Evolutionary conservation across 2,113 vertebrate species (phyloP).

Genomic region (Pachycephala philippinensis): DNA sequence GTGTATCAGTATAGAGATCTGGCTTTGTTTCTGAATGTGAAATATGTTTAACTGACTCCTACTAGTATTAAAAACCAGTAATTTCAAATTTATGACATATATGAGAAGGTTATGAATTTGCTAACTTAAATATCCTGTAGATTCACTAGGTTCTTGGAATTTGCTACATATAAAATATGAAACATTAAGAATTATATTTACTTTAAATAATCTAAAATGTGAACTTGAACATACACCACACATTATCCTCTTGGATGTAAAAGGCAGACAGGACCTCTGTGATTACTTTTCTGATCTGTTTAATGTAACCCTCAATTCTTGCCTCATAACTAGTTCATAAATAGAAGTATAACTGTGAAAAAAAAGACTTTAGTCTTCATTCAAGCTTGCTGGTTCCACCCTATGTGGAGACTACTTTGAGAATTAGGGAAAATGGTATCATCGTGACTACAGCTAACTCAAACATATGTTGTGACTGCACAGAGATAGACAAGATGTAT

Average conservation of each 20-base stretch:
- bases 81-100: neutral
- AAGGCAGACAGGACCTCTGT: neutral
- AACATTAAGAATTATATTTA: neutral
- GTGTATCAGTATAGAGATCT: neutral
- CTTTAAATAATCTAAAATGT: neutral
- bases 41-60: neutral
- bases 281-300: neutral
- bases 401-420: neutral
- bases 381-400: neutral
- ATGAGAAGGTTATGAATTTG: neutral
- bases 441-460: neutral
- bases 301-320: neutral
- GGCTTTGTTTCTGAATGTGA: neutral
- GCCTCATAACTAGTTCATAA: neutral
- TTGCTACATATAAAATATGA: neutral
- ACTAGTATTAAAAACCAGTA: rapidly evolving
- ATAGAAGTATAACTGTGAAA: neutral
- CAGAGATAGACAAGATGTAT: neutral
- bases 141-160: neutral
- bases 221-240: neutral
- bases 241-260: neutral
- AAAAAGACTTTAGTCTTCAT: neutral
- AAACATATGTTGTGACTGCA: neutral
- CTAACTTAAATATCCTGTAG: neutral
- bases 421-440: neutral